Base-by-base conservation (phyloP, 1,140 invertebrate species). In the Marisa cornuarietis region DNA sequence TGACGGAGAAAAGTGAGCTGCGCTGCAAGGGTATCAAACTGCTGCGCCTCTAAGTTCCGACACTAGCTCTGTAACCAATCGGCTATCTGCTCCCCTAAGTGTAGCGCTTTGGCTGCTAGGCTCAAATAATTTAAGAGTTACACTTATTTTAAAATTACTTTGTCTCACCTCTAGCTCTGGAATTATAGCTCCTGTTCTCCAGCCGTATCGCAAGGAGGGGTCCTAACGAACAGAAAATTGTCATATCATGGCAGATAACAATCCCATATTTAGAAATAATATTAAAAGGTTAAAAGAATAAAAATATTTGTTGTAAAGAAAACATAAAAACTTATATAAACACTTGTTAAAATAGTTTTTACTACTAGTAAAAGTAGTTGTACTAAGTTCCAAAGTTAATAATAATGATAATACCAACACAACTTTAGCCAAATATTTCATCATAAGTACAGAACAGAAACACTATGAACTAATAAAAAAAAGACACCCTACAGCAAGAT, bases 101-200 rank as follows among this genome's bases (percentile, higher is more conserved):
- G n/a, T n/a, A n/a, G n/a, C n/a, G n/a, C n/a, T n/a, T n/a, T 42
- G 31, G 52, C 72, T 61, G n/a, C 22, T 52, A 72, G 26, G 16
- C 2, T 42, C 31, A 42, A 58, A 58, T 58, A 58, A 58, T 58
- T 11, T 58, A 58, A 58, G 16, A 58, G 16, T 11, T 18, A 58
- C 54, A 58, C 54, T 14, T 18, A 58, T 58, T 58, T 58, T 58
- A 58, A 58, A 58, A 11, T 54, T 8, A 42, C 2, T 42, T 42
- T 42, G 9, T 58, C 85, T 78, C 87, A 92, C 89, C 87, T 90
- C 94, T 24, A 99, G 91, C 92, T 99, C 98, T 83, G 95, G 96
- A 74, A 99, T 98, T 78, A 99, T 99, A n/a, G 98, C 98, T 8
- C 97, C 97, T 14, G 98, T 99, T 86, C 97, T 93, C 97, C 98